Evolutionary conservation across 2,113 vertebrate genomes (phyloP), one percentile per base, ranked within the genome.

Genomic region (Meriones unguiculatus): DNA sequence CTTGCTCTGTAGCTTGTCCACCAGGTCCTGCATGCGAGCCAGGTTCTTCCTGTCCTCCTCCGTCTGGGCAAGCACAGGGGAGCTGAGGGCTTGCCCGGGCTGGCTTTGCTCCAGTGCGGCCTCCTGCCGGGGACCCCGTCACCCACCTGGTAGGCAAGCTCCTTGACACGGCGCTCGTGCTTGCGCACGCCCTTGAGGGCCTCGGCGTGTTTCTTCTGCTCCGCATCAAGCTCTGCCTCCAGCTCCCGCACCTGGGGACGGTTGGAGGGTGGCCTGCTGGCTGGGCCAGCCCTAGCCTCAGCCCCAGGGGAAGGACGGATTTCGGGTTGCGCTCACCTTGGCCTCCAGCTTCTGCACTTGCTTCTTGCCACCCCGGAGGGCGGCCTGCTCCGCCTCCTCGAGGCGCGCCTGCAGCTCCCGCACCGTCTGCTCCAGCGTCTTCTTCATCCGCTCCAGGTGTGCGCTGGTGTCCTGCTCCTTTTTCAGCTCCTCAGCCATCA

Each of bases 401-500:
- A 99, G 98, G 52, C 99, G 99, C 95, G 99, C 98, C 98, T 99
- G 99, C 93, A 99, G 98, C 96, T 99, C 99, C 97, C 99, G 99
- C 89, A 99, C 98, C 5, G 99, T 99, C 98, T 99, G 99, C 93
- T 99, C 99, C 99, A 99, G 99, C 80, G 99, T 99, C 98, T 99
- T 99, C 98, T 99, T 99, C 99, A 99, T 99, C 87, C 99, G 98
- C 85, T 99, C 99, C 94, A 99, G 98, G 96, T 99, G 99, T 0
- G 99, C 98, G 0, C 99, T 99, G 0, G 99, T 99, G 98, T 99
- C 99, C 98, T 99, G 99, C 98, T 99, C 99, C 97, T 99, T 99
- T 98, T 99, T 99, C 97, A 99, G 98, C 97, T 99, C 99, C 96
- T 99, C 99, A 0, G 99, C 99, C 99, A 99, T 99, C 99, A 99